Evolutionary conservation across 2,888 invertebrate species (phyloP).

Genomic region (Clostera curtula): DNA sequence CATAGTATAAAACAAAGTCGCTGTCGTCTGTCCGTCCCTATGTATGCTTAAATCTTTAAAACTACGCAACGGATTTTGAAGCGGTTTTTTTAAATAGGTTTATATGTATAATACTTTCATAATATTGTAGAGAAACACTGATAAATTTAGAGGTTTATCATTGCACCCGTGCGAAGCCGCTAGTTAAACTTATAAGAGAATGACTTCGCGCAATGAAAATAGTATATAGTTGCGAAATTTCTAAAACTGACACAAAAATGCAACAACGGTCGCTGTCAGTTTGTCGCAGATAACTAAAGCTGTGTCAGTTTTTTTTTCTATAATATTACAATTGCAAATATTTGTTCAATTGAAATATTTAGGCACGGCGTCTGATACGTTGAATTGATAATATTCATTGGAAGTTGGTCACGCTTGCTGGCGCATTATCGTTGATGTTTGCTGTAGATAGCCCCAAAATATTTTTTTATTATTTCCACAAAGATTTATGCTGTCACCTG

Average conservation of each 20-base stretch:
- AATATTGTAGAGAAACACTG: too few species aligned
- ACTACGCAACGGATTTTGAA: too few species aligned
- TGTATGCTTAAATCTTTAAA: too few species aligned
- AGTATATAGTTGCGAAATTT: constrained; percentile 38
- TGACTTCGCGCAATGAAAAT: too few species aligned
- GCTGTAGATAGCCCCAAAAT: constrained; percentile 11
- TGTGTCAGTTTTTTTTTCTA: constrained; percentile 10
- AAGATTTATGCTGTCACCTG: constrained; percentile 4
- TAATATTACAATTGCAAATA: constrained; percentile 29
- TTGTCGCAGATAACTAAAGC: constrained; percentile 23
- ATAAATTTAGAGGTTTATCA: too few species aligned
- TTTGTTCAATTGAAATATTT: constrained; percentile 27
- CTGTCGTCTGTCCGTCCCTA: too few species aligned
- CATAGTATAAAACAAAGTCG: too few species aligned
- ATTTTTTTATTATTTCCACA: constrained; percentile 2
- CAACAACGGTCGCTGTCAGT: constrained; percentile 25
- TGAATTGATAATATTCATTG: constrained; percentile 24
- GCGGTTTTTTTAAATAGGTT: too few species aligned
- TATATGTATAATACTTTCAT: too few species aligned
- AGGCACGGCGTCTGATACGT: constrained; percentile 21
- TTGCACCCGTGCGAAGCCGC: too few species aligned
- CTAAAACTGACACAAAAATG: constrained; percentile 23
- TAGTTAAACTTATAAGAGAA: too few species aligned
- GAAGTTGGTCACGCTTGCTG: constrained; percentile 17
- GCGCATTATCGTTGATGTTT: constrained; percentile 26